These are phyloP conservation scores for Syngnathus floridae DNA, from an alignment of 2,113 vertebrate species.

Conservation along the genomic window DNA sequence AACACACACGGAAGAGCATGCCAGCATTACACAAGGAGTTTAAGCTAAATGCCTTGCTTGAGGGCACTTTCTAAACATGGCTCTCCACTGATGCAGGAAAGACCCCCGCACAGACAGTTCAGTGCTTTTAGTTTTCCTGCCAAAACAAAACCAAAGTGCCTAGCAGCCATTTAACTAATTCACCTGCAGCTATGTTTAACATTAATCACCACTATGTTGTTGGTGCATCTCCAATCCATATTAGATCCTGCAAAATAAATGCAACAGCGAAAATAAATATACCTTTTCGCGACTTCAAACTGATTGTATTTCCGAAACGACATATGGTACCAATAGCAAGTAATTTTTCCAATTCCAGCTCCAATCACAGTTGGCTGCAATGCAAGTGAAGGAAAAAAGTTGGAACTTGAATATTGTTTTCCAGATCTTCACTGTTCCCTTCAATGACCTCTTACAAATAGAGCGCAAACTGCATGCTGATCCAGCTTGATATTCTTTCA, in stretches of 20 bases:
- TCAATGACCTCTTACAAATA: constrained; percentile 5
- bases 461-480: constrained; percentile 5
- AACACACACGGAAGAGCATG: not conserved
- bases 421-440: constrained; percentile 18
- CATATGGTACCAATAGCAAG: constrained; percentile 30
- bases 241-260: constrained; percentile 17
- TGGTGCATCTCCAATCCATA: not conserved
- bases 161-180: not conserved
- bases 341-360: constrained; percentile 20
- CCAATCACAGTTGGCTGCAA: constrained; percentile 28
- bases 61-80: constrained; percentile 5
- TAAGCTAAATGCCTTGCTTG: constrained; percentile 17
- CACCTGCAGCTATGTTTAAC: constrained; percentile 13
- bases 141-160: constrained; percentile 10
- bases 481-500: constrained; percentile 1
- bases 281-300: constrained; percentile 25
- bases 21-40: constrained; percentile 3
- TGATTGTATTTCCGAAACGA: constrained; percentile 8
- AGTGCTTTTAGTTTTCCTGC: constrained; percentile 3
- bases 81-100: not conserved
- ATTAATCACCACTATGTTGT: not conserved
- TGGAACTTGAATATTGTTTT: constrained; percentile 34
- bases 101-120: not conserved
- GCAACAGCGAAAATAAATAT: constrained; percentile 25
- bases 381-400: constrained; percentile 6